Evolutionary conservation across 2,797 vertebrate genomes (phyloP).

Genomic region (Premnoplex brunnescens): DNA sequence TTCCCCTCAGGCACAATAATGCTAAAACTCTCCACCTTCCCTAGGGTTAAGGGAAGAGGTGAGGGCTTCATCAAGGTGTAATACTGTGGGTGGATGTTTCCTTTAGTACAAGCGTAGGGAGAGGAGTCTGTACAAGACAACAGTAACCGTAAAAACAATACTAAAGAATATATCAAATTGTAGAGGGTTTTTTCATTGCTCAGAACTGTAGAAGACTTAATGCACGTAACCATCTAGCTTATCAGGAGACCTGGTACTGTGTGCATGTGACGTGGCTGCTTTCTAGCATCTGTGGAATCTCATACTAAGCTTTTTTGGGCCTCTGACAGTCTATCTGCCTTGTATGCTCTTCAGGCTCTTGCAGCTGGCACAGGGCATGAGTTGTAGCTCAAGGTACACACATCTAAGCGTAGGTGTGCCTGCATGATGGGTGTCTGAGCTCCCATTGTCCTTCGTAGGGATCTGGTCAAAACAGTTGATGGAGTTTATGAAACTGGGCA

Average conservation of each 20-base stretch:
- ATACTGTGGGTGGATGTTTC: slow-evolving; percentile 45
- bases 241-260: not conserved
- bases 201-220: not conserved
- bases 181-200: not conserved
- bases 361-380: not conserved
- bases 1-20: not conserved
- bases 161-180: not conserved
- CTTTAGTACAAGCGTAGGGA: not conserved
- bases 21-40: not conserved
- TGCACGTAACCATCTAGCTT: not conserved
- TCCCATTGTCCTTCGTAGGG: not conserved
- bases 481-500: not conserved
- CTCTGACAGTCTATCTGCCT: not conserved
- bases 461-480: not conserved
- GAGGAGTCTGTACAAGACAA: not conserved
- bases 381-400: not conserved
- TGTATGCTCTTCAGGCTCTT: not conserved
- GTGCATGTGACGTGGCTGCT: not conserved
- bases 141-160: not conserved
- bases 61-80: not conserved
- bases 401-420: not conserved
- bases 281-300: not conserved
- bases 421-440: not conserved
- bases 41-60: slow-evolving; percentile 45
- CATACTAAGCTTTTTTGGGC: not conserved